These are phyloP conservation scores for Platycercus adscitus DNA, from an alignment of 2,113 vertebrate genomes.

Conservation along the genomic window DNA sequence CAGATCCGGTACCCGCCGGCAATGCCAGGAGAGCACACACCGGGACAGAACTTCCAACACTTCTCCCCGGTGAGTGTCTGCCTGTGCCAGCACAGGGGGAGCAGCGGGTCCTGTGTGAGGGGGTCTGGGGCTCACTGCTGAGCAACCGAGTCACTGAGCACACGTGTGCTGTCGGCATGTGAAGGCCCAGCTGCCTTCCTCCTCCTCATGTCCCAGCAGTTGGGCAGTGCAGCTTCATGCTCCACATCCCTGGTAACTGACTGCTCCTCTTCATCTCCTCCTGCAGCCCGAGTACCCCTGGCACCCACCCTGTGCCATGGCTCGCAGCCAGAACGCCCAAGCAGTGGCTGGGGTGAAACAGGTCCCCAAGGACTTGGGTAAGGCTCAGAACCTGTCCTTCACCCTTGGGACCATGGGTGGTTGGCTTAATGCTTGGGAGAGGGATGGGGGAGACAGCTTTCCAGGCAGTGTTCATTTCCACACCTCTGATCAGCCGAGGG, in stretches of 20 bases:
- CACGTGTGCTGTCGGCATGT: fast-evolving
- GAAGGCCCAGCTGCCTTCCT: not conserved
- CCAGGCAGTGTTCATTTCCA: not conserved
- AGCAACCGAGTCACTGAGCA: fast-evolving
- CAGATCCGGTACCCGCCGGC: slow-evolving; percentile 88
- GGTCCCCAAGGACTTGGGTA: slow-evolving; percentile 87
- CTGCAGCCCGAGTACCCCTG: slow-evolving; percentile 84
- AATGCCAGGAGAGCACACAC: slow-evolving; percentile 72
- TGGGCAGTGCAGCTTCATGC: fast-evolving
- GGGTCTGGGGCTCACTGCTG: fast-evolving
- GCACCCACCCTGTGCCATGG: slow-evolving; percentile 84
- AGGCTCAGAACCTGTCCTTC: not conserved
- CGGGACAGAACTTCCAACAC: slow-evolving; percentile 83
- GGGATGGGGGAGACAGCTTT: not conserved
- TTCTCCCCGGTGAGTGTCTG: slow-evolving; percentile 75
- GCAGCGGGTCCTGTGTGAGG: fast-evolving
- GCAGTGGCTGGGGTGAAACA: slow-evolving; percentile 77
- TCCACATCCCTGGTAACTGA: not conserved
- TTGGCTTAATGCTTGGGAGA: not conserved
- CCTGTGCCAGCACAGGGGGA: not conserved
- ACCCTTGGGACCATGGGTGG: not conserved
- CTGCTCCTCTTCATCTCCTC: not conserved
- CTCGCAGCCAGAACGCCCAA: slow-evolving; percentile 80
- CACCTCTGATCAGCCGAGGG: not conserved
- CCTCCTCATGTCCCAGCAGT: not conserved